Conservation (phyloP, 2,113 vertebrate genomes). For the Pseudorhombus dupliciocellatus region DNA sequence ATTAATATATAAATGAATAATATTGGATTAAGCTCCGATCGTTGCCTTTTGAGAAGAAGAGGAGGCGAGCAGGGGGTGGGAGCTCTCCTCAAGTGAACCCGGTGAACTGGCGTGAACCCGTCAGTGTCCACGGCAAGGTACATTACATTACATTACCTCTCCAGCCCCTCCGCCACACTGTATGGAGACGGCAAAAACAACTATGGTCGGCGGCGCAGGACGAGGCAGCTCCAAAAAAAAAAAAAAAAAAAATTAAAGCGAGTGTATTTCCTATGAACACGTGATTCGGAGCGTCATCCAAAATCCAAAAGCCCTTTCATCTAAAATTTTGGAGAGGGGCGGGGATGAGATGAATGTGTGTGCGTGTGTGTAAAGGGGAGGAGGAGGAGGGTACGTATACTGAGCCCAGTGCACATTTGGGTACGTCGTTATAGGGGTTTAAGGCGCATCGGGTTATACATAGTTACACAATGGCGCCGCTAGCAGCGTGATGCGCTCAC, state of each 20-base stretch:
- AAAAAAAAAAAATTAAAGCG: constrained; percentile 77
- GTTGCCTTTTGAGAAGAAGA: constrained; percentile 76
- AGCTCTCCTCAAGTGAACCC: constrained; percentile 84
- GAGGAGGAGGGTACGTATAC: constrained; percentile 46
- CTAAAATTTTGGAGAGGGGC: constrained; percentile 78
- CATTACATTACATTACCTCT: constrained; percentile 74
- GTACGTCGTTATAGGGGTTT: constrained; percentile 61
- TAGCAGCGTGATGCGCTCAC: constrained; percentile 25
- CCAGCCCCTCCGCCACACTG: constrained; percentile 63
- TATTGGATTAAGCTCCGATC: constrained; percentile 80
- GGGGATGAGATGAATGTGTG: constrained; percentile 68
- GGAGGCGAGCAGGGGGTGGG: constrained; percentile 79
- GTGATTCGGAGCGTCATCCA: constrained; percentile 85
- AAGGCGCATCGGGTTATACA: constrained; percentile 53
- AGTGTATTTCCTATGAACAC: constrained; percentile 84
- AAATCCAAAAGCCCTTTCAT: constrained; percentile 84
- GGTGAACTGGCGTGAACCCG: constrained; percentile 82
- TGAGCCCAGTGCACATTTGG: constrained; percentile 64
- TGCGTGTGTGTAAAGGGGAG: constrained; percentile 28
- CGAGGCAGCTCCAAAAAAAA: constrained; percentile 70
- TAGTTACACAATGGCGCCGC: constrained; percentile 57
- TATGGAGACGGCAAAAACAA: constrained; percentile 75
- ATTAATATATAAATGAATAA: constrained; percentile 82
- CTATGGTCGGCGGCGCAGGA: constrained; percentile 77
- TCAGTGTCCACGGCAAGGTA: constrained; percentile 79